Conservation (phyloP, 2,797 vertebrate species). For the Oreortyx pictus region DNA sequence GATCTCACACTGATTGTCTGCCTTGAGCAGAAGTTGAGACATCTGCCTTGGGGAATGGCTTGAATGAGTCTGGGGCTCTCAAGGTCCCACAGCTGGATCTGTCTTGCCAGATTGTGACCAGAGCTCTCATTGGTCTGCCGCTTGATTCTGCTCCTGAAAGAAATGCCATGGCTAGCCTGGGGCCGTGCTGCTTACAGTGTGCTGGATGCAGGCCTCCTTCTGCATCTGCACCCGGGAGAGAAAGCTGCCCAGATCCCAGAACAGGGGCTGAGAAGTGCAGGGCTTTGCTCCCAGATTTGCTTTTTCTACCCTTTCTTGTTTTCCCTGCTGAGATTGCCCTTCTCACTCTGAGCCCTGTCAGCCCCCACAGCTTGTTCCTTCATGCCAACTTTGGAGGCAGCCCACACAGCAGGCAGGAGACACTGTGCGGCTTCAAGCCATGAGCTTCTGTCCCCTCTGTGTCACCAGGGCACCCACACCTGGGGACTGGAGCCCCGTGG, state of each 20-base stretch:
- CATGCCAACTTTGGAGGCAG: neutral
- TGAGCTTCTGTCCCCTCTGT: neutral
- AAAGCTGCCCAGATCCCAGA: neutral
- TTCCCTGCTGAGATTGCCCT: fast-evolving
- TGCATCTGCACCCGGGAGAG: no score
- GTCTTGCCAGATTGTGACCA: neutral
- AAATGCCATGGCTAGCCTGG: neutral
- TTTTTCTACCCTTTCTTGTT: neutral
- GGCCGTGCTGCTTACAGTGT: neutral
- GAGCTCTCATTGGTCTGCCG: neutral
- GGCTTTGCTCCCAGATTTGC: neutral
- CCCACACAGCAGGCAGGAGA: neutral
- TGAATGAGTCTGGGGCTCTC: neutral
- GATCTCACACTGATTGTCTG: neutral
- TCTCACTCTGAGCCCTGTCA: neutral
- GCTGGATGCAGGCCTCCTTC: neutral
- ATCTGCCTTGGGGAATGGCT: neutral
- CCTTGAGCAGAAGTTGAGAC: neutral
- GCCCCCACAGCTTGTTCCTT: neutral
- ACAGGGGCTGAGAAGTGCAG: neutral
- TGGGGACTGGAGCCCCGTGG: neutral
- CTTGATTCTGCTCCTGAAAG: conserved; percentile 2
- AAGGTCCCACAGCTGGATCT: neutral
- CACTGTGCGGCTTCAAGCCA: neutral
- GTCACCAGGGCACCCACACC: fast-evolving